Evolutionary conservation across 23 tunicate genomes (phyloP).

Genomic region (Oikopleura vanhoeffeni): DNA sequence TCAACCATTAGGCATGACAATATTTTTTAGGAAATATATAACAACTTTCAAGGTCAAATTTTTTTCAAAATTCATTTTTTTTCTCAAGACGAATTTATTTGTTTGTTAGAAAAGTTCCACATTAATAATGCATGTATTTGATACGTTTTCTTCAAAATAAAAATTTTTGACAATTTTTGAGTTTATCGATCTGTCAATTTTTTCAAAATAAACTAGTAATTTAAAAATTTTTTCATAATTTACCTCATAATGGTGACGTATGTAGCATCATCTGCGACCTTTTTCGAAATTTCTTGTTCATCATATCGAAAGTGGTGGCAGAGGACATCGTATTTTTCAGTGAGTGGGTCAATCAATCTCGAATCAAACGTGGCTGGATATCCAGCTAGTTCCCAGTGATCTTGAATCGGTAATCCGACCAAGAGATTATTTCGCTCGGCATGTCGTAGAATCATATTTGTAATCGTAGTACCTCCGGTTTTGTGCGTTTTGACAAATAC

Average conservation of each 20-base stretch:
- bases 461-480: constrained; percentile 66
- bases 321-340: constrained; percentile 42
- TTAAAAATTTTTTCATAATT: no score
- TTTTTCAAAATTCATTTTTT: no score
- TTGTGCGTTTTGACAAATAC: constrained; percentile 66
- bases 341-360: constrained; percentile 34
- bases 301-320: constrained; percentile 38
- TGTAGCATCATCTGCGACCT: not conserved
- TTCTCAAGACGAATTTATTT: no score
- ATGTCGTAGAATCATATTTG: constrained; percentile 49
- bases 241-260: not conserved
- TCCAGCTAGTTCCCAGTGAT: constrained; percentile 75
- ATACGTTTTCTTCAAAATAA: no score
- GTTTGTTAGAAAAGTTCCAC: no score
- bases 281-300: not conserved
- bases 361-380: constrained; percentile 46
- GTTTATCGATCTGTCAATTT: no score
- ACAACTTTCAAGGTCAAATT: no score
- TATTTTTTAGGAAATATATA: no score
- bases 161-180: no score
- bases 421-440: constrained; percentile 36
- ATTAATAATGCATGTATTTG: no score
- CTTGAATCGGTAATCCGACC: constrained; percentile 49
- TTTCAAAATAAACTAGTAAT: no score
- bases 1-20: no score